Evolutionary conservation across 2,113 vertebrate species (phyloP), one percentile per base, ranked within the genome.

Genomic region (Cyprinodon tularosa): DNA sequence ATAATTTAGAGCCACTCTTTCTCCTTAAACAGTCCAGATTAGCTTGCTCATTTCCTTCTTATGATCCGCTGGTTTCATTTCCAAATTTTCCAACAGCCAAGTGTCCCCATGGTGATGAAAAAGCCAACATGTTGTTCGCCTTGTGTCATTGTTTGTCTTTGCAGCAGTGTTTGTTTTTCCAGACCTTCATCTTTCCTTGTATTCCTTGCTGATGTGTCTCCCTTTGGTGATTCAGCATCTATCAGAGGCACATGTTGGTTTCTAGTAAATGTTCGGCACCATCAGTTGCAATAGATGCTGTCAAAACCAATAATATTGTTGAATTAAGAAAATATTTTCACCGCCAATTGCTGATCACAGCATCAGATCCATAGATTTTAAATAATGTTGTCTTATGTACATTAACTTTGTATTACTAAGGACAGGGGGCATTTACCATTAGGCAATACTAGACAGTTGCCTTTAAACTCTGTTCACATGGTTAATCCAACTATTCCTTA

Each of bases 81-180:
- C 83, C 84, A 83, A 60, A 39, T 86, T 66, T 70, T 50, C 73
- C 68, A 74, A 81, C 63, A 40, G 29, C 85, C n/a, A 88, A 86
- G 74, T 71, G 91, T 90, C 71, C 73, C 88, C 70, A 89, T 91
- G 87, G 86, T 17, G 76, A 89, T 42, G 5, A 22, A 22, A 62
- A 57, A 64, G 85, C 60, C 66, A 12, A n/a, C 71, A 5, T 20
- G 70, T 78, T 60, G 83, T 81, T 66, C 39, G 57, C 22, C 77
- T 70, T 14, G 78, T 87, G 83, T 72, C 83, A 80, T 78, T 91
- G 92, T 91, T 91, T 90, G 87, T 89, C 84, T 92, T 90, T 85
- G 72, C 53, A n/a, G 63, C 73, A n/a, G 8, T 90, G 91, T 93
- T 93, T 90, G 90, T 90, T 90, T 89, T 92, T 91, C 90, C 90